Base-by-base conservation (phyloP, 2,113 vertebrate genomes). In the Tupaia tana region DNA sequence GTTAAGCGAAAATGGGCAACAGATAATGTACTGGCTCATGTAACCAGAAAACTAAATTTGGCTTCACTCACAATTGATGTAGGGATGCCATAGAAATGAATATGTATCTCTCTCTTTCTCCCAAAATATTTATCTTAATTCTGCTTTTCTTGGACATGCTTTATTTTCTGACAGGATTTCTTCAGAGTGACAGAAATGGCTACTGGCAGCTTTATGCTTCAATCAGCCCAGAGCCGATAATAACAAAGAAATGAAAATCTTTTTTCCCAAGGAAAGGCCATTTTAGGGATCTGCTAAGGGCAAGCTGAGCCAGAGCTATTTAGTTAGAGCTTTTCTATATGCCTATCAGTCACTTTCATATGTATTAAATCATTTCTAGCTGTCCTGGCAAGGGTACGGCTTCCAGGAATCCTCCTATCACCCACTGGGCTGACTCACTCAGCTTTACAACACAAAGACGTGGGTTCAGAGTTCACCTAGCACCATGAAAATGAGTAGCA, bases 31-130 rank as follows among this genome's bases (percentile, higher is more conserved):
- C 64, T 66, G 80, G 90, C 22, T 95, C 20, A 9, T 54, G 11
- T n/a, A 81, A 79, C 14, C 43, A 70, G 83, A 93, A 89, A 64
- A 74, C 58, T 89, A 95, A 91, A 86, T 79, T 86, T 93, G 81
- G 64, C 54, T 88, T 87, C 27, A 19, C 19, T 77, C 71, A 81
- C 64, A 85, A 73, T 43, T 64, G 22, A 81, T 73, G 52, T 58
- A 79, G 52, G 58, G n/a, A 91, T 64, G 58, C 58, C 79, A 78
- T 93, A 63, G 71, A 91, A 96, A 95, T 93, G 2, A 82, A 73
- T 85, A 58, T 56, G 18, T 73, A 58, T 89, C 18, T 24, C 22
- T n/a, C 13, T 73, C 31, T 27, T 34, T 14, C 79, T 59, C 73
- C n/a, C 22, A 66, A 77, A 75, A 75, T 29, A 14, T 59, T 90